Evolutionary conservation across 2,888 invertebrate genomes (phyloP).

Genomic region (Dioctria rufipes): DNA sequence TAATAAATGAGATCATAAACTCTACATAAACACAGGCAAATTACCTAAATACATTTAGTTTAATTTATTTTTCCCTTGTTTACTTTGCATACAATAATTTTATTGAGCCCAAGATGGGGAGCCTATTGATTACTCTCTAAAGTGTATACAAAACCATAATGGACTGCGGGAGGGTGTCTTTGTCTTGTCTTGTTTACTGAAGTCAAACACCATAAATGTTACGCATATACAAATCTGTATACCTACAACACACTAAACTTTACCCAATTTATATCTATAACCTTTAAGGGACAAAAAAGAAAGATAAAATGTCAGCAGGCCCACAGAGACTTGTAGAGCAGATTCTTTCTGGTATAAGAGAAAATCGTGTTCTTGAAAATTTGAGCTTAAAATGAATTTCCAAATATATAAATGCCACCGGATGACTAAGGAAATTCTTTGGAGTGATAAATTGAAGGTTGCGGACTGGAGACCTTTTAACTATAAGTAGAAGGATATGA

Average conservation of each 20-base stretch:
- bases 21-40: not conserved
- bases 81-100: conserved; percentile 27
- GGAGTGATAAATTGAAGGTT: conserved; percentile 18
- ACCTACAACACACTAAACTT: conserved; percentile 2
- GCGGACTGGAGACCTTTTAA: not conserved
- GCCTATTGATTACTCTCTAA: conserved; percentile 10
- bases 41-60: not conserved
- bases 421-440: conserved; percentile 27
- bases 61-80: conserved; percentile 5
- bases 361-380: conserved; percentile 37
- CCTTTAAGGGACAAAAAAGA: not conserved
- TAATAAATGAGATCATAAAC: not conserved
- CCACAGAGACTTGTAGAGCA: conserved; percentile 19
- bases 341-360: not conserved
- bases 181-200: conserved; percentile 3
- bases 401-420: conserved; percentile 25
- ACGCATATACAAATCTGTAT: not conserved
- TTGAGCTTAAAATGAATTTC: conserved; percentile 38
- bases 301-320: not conserved
- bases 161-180: conserved; percentile 19
- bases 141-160: conserved; percentile 22
- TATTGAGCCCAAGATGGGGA: not conserved
- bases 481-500: not conserved
- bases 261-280: conserved; percentile 30
- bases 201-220: conserved; percentile 36